Evolutionary conservation across 2,888 invertebrate species (phyloP).

Genomic region (Papilio elwesi): DNA sequence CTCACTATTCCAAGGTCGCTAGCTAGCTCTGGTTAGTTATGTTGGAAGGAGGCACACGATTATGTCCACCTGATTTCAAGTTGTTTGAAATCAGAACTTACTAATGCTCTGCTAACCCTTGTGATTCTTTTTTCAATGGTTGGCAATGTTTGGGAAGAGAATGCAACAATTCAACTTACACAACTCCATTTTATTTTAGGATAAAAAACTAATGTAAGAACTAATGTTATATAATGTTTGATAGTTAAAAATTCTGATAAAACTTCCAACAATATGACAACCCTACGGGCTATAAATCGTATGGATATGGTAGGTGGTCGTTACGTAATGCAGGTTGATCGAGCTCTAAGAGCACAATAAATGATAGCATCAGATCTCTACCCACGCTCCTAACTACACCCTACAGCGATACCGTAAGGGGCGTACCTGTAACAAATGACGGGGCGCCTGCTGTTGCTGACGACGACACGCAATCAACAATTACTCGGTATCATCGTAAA

Average conservation of each 20-base stretch:
- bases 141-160: no score
- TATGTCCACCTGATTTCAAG: no score
- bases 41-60: no score
- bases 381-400: constrained; percentile 41
- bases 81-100: no score
- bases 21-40: no score
- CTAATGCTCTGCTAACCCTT: no score
- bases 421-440: constrained; percentile 44
- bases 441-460: constrained; percentile 45
- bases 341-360: constrained; percentile 37
- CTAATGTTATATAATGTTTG: not conserved
- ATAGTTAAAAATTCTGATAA: not conserved
- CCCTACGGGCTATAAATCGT: constrained; percentile 39
- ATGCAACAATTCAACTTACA: no score
- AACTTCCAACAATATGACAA: not conserved
- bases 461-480: constrained; percentile 32
- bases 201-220: not conserved
- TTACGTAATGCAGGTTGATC: constrained; percentile 40
- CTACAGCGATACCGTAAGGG: constrained; percentile 40
- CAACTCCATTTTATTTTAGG: no score
- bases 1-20: no score
- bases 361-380: constrained; percentile 42
- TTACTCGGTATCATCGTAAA: constrained; percentile 31
- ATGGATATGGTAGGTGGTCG: constrained; percentile 41
- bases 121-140: no score